Evolutionary conservation across 1,140 invertebrate species (phyloP), one percentile per base, ranked within the genome.

Genomic region (Temnothorax curvispinosus): DNA sequence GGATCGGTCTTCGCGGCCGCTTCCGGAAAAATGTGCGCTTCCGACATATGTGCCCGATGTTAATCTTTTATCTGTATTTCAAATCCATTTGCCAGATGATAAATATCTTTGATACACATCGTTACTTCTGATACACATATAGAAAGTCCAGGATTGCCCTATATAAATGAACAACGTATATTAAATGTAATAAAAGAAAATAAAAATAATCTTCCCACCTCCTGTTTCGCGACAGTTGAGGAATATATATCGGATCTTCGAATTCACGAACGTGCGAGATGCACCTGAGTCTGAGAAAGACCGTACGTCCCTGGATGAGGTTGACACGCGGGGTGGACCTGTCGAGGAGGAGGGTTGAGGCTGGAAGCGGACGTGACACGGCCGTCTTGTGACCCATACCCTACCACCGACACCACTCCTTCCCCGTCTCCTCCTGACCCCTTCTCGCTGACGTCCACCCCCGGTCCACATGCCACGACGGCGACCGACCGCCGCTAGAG

Each of bases 281-380:
- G 60, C 84, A 85, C 74, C 86, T 89, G 82, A 88, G 88, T 47
- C 72, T 77, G 65, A 88, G 86, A 86, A 87, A 84, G 78, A 74
- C 84, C 75, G 85, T 91, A 90, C 85, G 89, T 77, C 88, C 87
- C 90, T 89, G 89, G 89, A 85, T 91, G 92, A 94, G 88, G 89
- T 91, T 93, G 93, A 93, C 90, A 90, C 91, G 92, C 88, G 85
- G 91, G 91, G 91, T 86, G 92, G 91, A 93, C 88, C 90, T 92
- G 94, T 91, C 92, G 88, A 77, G 88, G 89, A 91, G 91, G 87
- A 92, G 93, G 92, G 92, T 93, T 91, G 94, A 93, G 89, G 92
- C 92, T 93, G 91, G 90, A 91, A 92, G 92, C 92, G 94, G 93
- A 94, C 94, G 94, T 95, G 94, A 94, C 94, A 94, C 92, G 94